phyloP scores from a whole-genome alignment of 2,888 invertebrate species.

The Vannuccia rotundouncinata region DNA sequence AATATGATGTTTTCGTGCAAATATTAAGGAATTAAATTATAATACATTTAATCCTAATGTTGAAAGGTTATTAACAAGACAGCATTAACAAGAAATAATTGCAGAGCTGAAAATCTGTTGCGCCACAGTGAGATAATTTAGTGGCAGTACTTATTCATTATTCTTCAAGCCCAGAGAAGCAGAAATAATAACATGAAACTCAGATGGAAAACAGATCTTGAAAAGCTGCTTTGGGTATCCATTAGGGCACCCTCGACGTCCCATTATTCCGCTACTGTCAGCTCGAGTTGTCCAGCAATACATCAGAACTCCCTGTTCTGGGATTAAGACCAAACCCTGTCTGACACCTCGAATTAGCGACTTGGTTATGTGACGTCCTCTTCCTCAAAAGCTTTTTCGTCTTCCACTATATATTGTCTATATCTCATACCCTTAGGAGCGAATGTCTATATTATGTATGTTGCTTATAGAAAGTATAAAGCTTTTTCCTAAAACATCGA shows the following conservation, averaged over 20 bases:
- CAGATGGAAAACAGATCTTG: not conserved
- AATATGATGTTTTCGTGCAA: no score
- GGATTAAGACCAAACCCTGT: not conserved
- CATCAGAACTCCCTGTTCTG: not conserved
- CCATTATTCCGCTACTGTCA: slow-evolving; percentile 7
- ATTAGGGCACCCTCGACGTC: not conserved
- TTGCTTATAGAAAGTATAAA: no score
- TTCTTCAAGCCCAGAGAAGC: not conserved
- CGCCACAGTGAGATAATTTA: not conserved
- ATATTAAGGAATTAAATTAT: no score
- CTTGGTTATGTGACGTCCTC: not conserved
- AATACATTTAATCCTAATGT: no score
- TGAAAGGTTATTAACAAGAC: no score
- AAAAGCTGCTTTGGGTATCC: not conserved
- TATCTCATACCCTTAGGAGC: no score
- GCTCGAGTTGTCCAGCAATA: not conserved
- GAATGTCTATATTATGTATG: no score
- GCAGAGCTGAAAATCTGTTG: not conserved
- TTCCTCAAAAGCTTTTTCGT: not conserved
- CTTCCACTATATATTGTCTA: not conserved
- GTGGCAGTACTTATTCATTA: not conserved
- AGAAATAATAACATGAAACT: not conserved
- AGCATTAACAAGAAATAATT: no score
- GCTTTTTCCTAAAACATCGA: no score
- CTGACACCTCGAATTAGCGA: slow-evolving; percentile 7